These are phyloP conservation scores for Dicyrtoma fusca DNA, from an alignment of 2,888 invertebrate species.

Conservation along the genomic window DNA sequence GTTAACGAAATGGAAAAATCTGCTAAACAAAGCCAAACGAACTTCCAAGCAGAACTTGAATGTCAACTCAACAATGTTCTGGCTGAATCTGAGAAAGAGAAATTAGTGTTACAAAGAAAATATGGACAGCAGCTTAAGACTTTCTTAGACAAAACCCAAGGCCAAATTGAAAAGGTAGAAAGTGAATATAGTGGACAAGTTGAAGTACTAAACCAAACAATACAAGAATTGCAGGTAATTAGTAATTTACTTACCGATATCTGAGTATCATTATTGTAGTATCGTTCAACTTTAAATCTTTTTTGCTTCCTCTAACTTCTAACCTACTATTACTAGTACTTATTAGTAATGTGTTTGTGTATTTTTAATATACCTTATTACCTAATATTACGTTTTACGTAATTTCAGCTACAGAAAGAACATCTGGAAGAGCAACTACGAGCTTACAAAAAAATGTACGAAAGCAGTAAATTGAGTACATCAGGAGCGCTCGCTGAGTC, in stretches of 20 bases:
- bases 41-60: conserved; percentile 26
- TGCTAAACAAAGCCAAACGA: neutral
- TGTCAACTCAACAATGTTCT: conserved; percentile 20
- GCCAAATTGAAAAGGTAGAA: conserved; percentile 32
- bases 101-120: conserved; percentile 34
- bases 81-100: conserved; percentile 34
- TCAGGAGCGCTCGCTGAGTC: neutral
- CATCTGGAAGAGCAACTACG: conserved; percentile 25
- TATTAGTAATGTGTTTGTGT: neutral
- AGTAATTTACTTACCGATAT: neutral
- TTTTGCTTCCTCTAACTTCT: neutral
- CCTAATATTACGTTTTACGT: neutral
- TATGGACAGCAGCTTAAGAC: conserved; percentile 32
- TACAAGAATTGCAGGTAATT: conserved; percentile 29
- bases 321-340: neutral
- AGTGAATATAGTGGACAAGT: conserved; percentile 31
- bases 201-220: neutral
- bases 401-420: conserved; percentile 19
- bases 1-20: conserved; percentile 29
- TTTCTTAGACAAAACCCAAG: conserved; percentile 32
- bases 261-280: neutral
- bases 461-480: neutral
- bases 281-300: no score
- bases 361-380: neutral
- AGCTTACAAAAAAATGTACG: conserved; percentile 1